Conservation (phyloP, 2,888 invertebrate species). For the Dorcus hopei region DNA sequence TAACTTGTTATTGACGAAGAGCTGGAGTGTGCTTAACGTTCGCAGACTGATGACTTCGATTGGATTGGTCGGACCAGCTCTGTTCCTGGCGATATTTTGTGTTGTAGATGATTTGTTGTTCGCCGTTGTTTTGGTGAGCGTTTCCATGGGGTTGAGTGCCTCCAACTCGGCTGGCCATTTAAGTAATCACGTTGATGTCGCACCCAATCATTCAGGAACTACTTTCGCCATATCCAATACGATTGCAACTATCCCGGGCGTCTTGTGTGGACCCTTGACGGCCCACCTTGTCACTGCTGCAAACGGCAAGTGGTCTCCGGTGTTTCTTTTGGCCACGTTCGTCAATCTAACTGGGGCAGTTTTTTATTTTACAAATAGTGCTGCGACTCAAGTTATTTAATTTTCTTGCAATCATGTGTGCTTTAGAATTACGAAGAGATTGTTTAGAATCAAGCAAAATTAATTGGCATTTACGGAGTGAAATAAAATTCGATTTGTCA, state of each 20-base stretch:
- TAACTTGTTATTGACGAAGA: slow-evolving; percentile 51
- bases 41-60: slow-evolving; percentile 66
- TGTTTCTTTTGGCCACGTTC: slow-evolving; percentile 68
- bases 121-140: slow-evolving; percentile 68
- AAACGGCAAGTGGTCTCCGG: slow-evolving; percentile 70
- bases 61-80: slow-evolving; percentile 69
- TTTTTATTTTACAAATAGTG: slow-evolving; percentile 70
- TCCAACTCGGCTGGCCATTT: slow-evolving; percentile 74
- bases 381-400: slow-evolving; percentile 63
- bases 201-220: slow-evolving; percentile 73
- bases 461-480: background rate
- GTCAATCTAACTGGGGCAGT: slow-evolving; percentile 71
- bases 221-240: slow-evolving; percentile 76
- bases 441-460: background rate
- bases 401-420: background rate
- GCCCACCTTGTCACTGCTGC: slow-evolving; percentile 69
- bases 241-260: slow-evolving; percentile 71
- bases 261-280: slow-evolving; percentile 72
- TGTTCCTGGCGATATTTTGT: slow-evolving; percentile 67
- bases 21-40: slow-evolving; percentile 67
- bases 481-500: no score
- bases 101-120: slow-evolving; percentile 65
- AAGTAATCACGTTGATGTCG: slow-evolving; percentile 74
- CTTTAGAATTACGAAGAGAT: background rate
- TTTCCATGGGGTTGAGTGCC: slow-evolving; percentile 72